phyloP scores from a whole-genome alignment of 2,113 vertebrate genomes.

The Odobenus rosmarus region DNA sequence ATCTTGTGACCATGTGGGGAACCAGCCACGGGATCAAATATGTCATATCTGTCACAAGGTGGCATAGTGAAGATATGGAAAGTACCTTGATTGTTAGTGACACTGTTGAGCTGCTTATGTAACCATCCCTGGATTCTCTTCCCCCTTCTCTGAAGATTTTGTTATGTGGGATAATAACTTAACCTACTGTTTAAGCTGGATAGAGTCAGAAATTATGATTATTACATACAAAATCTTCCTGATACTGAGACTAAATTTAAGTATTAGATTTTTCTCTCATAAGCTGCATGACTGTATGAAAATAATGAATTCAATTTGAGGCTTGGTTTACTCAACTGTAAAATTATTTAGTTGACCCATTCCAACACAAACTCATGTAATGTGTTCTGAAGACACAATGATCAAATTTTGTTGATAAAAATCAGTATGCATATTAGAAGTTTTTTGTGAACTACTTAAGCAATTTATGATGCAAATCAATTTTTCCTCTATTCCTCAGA shows the following conservation, averaged over 20 bases:
- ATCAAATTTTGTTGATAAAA: background rate
- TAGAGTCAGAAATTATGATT: background rate
- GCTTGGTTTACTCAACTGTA: background rate
- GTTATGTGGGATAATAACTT: background rate
- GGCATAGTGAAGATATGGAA: background rate
- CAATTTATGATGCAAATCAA: constrained; percentile 32
- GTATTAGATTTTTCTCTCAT: background rate
- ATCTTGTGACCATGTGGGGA: background rate
- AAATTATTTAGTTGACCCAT: background rate
- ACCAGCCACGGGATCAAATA: background rate
- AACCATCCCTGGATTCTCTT: background rate
- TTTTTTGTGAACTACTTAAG: background rate
- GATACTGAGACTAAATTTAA: background rate
- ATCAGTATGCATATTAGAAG: background rate
- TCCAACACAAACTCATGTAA: background rate
- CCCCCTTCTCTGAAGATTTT: background rate
- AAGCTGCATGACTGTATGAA: background rate
- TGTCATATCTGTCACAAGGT: background rate
- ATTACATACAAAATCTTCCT: background rate
- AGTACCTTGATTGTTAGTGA: background rate
- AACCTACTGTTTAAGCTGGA: background rate
- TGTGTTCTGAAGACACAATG: background rate
- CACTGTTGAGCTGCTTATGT: background rate
- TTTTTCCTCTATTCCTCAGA: background rate
- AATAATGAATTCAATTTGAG: background rate